Base-by-base conservation (phyloP, 2,797 vertebrate genomes). In the Coracias cyanogaster region DNA sequence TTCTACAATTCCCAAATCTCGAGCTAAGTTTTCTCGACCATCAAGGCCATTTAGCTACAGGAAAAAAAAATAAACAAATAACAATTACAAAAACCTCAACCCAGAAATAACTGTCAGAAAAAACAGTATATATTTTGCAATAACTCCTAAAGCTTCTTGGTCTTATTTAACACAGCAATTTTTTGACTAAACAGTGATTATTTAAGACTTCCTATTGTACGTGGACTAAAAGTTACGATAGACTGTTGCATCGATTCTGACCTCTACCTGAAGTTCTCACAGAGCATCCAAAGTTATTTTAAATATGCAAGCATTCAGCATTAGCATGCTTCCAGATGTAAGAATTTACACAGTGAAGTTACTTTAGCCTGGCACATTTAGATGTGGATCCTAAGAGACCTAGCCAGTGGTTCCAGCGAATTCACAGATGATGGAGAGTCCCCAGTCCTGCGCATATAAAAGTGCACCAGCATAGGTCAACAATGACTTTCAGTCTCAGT, bases 1-100 rank as follows among this genome's bases (percentile, higher is more conserved):
- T 90, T 99, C 99, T 2, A 84, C 96, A 77, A 99, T 98, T 66
- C 98, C 98, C 88, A 99, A 98, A 26, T 99, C 98, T 77, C 94
- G 98, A 82, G 98, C 98, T 92, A 99, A 96, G 89, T 96, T 97
- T 79, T 99, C 98, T 91, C 99, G 98, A 45, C 98, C 96, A 41
- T 99, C 99, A 29, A 99, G 96, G 57, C 98, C 97, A 86, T 98
- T 99, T 67, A 98, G 83, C 99, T 99, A 31, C 3, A 14, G 54
- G 65, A 73, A 51, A 21, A 19, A 67, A 73, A 51, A 21, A 19
- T 6, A 37, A 33, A 69, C 1, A 49, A 33, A 31, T 43, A 52
- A 10, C 21, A 43, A 9, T 15, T 29, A 43, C 33, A 74, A 31
- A 33, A 64, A 52, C 26, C 26, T 58, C 20, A 76, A 71, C 19